Conservation (phyloP, 2,797 vertebrate species). For the Hirundo rustica region DNA sequence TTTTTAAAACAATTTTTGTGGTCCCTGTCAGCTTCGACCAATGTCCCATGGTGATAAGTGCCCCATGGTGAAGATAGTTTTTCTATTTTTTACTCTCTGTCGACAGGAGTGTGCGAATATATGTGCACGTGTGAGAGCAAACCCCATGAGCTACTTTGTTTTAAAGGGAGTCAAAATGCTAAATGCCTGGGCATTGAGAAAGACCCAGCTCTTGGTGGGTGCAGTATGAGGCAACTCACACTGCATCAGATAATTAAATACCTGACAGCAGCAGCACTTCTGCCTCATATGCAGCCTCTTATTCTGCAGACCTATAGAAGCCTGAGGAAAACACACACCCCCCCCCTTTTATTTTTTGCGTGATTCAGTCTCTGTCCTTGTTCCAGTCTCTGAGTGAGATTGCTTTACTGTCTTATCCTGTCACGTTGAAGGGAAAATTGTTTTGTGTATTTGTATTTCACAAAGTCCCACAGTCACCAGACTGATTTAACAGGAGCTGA, state of each 20-base stretch:
- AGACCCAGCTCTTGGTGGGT: neutral
- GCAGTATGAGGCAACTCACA: accelerated
- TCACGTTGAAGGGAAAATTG: neutral
- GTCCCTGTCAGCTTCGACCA: neutral
- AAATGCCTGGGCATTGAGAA: neutral
- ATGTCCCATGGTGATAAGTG: neutral
- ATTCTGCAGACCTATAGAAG: neutral
- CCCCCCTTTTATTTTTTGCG: neutral
- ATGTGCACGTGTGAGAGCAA: neutral
- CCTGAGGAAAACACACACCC: accelerated
- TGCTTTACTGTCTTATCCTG: neutral
- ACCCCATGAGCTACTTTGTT: neutral
- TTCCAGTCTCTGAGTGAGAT: neutral
- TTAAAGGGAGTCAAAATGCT: neutral
- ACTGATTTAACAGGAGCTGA: neutral
- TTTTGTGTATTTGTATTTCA: neutral
- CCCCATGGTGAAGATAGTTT: neutral
- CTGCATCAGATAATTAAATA: neutral
- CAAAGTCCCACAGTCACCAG: neutral
- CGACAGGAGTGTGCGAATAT: neutral
- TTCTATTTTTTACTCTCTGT: neutral
- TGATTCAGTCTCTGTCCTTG: neutral
- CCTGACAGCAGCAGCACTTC: neutral
- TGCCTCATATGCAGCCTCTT: neutral
- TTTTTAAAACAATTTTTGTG: neutral